Percentiles rank a stretch among this genome's conserved stretches.
These are phyloP conservation scores for Hypomecis atomaria DNA, from an alignment of 2,888 invertebrate genomes.

Conservation along the genomic window DNA sequence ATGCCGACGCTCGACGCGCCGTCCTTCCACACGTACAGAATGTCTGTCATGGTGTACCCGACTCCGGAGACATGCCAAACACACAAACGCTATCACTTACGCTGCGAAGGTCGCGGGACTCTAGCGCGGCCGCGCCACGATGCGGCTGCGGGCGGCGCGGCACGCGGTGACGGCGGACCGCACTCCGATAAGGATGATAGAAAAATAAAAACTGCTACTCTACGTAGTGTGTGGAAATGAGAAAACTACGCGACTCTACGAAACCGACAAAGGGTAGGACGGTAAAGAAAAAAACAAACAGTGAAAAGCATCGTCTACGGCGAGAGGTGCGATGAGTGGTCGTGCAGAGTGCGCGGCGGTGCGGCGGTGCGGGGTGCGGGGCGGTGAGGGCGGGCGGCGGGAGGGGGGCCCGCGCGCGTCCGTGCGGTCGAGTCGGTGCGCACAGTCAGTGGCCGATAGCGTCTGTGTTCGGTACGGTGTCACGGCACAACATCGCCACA, in stretches of 20 bases:
- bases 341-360: conserved; percentile 27
- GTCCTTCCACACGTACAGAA: conserved; percentile 97
- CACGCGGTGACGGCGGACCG: conserved; percentile 31
- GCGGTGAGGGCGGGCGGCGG: conserved; percentile 38
- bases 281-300: conserved; percentile 1
- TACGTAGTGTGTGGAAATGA: conserved; percentile 38
- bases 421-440: conserved; percentile 32
- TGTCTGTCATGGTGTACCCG: conserved; percentile 99
- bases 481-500: conserved; percentile 54
- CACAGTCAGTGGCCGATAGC: conserved; percentile 23
- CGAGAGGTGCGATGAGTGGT: conserved; percentile 14
- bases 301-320: conserved; percentile 17
- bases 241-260: conserved; percentile 26
- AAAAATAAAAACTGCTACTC: conserved; percentile 44
- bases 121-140: conserved; percentile 39
- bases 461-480: conserved; percentile 42
- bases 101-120: conserved; percentile 43
- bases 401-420: conserved; percentile 32
- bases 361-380: conserved; percentile 37
- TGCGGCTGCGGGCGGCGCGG: conserved; percentile 32
- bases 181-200: conserved; percentile 46
- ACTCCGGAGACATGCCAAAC: conserved; percentile 89
- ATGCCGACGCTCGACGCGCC: conserved; percentile 95
- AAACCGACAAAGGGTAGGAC: not conserved
- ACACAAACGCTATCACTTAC: conserved; percentile 80